A percentile compares a stretch with the other conserved stretches of the same genome.
phyloP scores from a whole-genome alignment of 2,797 vertebrate species.

The Acanthurus tractus region DNA sequence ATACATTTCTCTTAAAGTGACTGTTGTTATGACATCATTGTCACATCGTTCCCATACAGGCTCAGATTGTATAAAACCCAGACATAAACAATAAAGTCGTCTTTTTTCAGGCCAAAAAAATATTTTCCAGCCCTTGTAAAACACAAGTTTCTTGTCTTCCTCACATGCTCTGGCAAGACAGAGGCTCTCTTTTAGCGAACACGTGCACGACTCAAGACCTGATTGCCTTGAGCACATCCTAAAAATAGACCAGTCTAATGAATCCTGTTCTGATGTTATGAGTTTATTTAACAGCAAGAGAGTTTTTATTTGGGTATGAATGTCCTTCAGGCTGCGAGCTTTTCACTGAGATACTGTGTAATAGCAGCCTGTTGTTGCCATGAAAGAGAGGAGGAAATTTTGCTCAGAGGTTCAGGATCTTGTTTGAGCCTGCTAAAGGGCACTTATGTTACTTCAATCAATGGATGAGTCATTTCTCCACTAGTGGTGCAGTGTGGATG shows the following conservation, averaged over 20 bases:
- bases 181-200: constrained; percentile 47
- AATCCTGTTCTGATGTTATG: constrained; percentile 67
- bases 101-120: constrained; percentile 66
- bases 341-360: constrained; percentile 15
- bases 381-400: constrained; percentile 29
- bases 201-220: constrained; percentile 44
- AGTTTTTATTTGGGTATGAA: constrained; percentile 66
- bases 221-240: constrained; percentile 61
- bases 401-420: constrained; percentile 51
- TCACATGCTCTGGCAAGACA: constrained; percentile 49
- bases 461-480: constrained; percentile 61
- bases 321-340: constrained; percentile 52
- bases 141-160: constrained; percentile 18
- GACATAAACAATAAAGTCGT: constrained; percentile 62
- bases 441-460: constrained; percentile 52
- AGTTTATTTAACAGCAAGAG: constrained; percentile 67
- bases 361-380: constrained; percentile 40
- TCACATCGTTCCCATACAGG: constrained; percentile 54
- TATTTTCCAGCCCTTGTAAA: constrained; percentile 71
- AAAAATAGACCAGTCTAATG: constrained; percentile 78
- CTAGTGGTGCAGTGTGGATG: background rate
- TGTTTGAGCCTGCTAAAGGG: constrained; percentile 44
- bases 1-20: constrained; percentile 40
- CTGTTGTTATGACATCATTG: constrained; percentile 56
- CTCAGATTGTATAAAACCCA: constrained; percentile 61